Conservation (phyloP, 2,113 vertebrate species). For the Rhagologus leucostigma region DNA sequence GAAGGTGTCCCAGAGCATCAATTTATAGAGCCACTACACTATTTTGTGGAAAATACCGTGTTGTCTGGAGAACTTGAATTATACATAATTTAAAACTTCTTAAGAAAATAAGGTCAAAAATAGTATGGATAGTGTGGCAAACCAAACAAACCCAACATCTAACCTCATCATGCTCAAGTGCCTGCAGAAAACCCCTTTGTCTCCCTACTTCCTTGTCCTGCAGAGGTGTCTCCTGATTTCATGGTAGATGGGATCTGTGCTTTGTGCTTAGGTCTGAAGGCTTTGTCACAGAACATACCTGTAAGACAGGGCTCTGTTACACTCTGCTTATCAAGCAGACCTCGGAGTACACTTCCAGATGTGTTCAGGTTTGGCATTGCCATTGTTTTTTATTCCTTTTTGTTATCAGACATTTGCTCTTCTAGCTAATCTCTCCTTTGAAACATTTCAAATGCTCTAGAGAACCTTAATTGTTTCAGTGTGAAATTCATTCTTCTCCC, state of each 20-base stretch:
- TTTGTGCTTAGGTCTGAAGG: background rate
- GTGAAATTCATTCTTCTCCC: background rate
- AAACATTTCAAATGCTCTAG: background rate
- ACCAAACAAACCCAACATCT: background rate
- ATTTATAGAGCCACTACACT: background rate
- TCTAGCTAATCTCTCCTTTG: background rate
- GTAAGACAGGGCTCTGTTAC: background rate
- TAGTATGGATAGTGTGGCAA: background rate
- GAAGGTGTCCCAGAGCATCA: background rate
- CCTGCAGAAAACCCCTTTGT: background rate
- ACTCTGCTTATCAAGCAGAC: background rate
- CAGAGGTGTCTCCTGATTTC: background rate
- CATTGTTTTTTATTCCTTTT: background rate
- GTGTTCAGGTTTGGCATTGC: background rate
- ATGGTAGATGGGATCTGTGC: background rate
- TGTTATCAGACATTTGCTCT: background rate
- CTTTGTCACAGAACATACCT: background rate
- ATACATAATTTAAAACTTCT: background rate
- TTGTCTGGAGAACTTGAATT: background rate
- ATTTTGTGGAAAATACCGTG: background rate
- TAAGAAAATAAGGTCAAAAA: background rate
- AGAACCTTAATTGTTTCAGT: background rate
- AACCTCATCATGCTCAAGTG: background rate
- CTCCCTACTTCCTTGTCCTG: background rate
- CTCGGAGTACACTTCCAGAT: accelerated